phyloP scores from a whole-genome alignment of 2,888 invertebrate species.

The Microctonus hyperodae region DNA sequence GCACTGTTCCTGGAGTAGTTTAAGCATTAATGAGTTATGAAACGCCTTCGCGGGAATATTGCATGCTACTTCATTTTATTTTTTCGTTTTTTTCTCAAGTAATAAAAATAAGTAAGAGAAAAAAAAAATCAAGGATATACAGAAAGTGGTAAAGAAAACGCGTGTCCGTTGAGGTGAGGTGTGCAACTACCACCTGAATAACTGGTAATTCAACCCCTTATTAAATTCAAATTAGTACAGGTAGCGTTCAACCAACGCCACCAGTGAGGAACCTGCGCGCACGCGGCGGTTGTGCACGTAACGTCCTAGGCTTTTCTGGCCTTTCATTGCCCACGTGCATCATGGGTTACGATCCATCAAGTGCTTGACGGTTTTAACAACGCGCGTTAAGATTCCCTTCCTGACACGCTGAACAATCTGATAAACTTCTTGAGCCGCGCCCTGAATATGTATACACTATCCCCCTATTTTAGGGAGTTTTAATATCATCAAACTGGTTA shows the following conservation, averaged over 20 bases:
- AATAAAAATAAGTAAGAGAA: not conserved
- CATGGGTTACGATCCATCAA: slow-evolving; percentile 55
- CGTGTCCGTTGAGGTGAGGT: slow-evolving; percentile 24
- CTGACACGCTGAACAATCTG: slow-evolving; percentile 51
- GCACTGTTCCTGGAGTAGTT: not conserved
- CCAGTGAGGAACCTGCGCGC: slow-evolving; percentile 33
- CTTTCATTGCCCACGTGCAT: slow-evolving; percentile 13
- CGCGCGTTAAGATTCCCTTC: slow-evolving; percentile 55
- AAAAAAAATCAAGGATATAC: slow-evolving; percentile 7
- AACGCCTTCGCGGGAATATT: slow-evolving; percentile 16
- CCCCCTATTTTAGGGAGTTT: slow-evolving; percentile 7
- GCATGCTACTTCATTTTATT: slow-evolving; percentile 3
- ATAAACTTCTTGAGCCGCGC: slow-evolving; percentile 52
- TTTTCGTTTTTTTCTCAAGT: not conserved
- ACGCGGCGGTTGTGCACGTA: slow-evolving; percentile 14
- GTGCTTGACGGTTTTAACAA: slow-evolving; percentile 56
- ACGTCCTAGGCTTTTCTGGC: slow-evolving; percentile 12
- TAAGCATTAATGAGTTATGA: slow-evolving; percentile 8
- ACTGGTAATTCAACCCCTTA: slow-evolving; percentile 53
- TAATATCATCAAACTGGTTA: slow-evolving; percentile 15
- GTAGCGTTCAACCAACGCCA: slow-evolving; percentile 14
- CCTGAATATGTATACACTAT: slow-evolving; percentile 55
- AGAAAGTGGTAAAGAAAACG: slow-evolving; percentile 19
- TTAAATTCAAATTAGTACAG: slow-evolving; percentile 45
- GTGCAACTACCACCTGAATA: slow-evolving; percentile 36